Base-by-base conservation (phyloP, 1,140 invertebrate species). In the Neodiprion fabricii region DNA sequence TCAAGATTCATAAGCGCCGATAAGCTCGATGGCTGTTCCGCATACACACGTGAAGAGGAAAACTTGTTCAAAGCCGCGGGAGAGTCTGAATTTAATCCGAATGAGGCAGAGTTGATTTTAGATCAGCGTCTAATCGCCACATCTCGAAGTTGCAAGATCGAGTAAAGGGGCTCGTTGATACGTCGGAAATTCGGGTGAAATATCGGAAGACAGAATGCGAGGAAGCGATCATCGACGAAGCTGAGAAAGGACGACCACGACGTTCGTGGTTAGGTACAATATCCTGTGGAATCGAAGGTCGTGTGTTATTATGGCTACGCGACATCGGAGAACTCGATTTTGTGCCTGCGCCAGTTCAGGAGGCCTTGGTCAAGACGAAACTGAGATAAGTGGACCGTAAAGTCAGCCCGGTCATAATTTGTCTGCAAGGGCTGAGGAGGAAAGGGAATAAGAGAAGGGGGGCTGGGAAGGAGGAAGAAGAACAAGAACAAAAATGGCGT, bases 301-400 rank as follows among this genome's bases (percentile, higher is more conserved):
- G 28, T 40, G 28, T 40, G 5, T 40, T 40, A 40, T 40, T 40
- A 40, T 40, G 28, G 28, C 28, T 40, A 21, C n/a, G 5, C 5
- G 0, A 9, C 53, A 12, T 61, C n/a, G n/a, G n/a, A 61, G 53
- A 61, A 61, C 7, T 61, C 53, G 53, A 61, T 61, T 61, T 5
- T 61, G 53, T 12, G 11, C n/a, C 53, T 61, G 53, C 28, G 28
- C n/a, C n/a, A 61, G 53, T 14, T 61, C 53, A 4, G 11, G 11
- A 61, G 53, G n/a, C 53, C 53, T 5, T 61, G 53, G 53, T 61
- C 53, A 61, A 61, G 53, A 61, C 53, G 53, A 61, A 61, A 61
- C 53, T 61, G 53, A 61, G 53, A 61, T 61, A 61, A 61, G 53
- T 61, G 53, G 53, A 61, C 53, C 53, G 53, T 61, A 61, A 61